Conservation (phyloP, 2,797 vertebrate genomes). For the Xiphorhynchus erythropygius region DNA sequence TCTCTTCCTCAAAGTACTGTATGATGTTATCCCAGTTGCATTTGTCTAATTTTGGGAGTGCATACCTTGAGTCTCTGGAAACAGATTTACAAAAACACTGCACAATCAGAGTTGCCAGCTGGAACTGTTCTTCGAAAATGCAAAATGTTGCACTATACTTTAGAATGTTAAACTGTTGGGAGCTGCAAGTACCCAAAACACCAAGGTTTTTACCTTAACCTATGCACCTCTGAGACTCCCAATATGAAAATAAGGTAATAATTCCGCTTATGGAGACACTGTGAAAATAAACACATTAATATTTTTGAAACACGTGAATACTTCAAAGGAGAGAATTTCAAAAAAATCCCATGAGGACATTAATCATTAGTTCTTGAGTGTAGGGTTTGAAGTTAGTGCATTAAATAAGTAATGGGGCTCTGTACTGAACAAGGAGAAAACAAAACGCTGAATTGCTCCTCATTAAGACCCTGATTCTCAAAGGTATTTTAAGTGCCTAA, state of each 20-base stretch:
- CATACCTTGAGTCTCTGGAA: neutral
- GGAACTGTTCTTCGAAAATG: neutral
- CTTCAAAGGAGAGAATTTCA: neutral
- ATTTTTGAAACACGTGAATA: neutral
- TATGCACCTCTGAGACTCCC: neutral
- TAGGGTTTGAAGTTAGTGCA: neutral
- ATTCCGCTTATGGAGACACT: neutral
- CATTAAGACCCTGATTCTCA: neutral
- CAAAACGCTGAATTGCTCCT: neutral
- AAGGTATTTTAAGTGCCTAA: conserved; percentile 5
- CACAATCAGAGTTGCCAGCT: neutral
- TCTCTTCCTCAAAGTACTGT: neutral
- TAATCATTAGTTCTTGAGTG: conserved; percentile 9
- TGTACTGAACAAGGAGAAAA: neutral
- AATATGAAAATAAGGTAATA: neutral
- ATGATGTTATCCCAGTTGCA: neutral
- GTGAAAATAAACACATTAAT: neutral
- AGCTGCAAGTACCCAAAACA: neutral
- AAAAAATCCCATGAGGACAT: neutral
- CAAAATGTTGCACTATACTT: neutral
- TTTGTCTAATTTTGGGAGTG: neutral
- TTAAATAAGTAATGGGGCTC: neutral
- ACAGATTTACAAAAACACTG: neutral
- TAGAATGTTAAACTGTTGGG: neutral
- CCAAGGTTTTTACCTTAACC: neutral